These are phyloP conservation scores for Philhelius pedissequus DNA, from an alignment of 2,888 invertebrate species.

Conservation along the genomic window DNA sequence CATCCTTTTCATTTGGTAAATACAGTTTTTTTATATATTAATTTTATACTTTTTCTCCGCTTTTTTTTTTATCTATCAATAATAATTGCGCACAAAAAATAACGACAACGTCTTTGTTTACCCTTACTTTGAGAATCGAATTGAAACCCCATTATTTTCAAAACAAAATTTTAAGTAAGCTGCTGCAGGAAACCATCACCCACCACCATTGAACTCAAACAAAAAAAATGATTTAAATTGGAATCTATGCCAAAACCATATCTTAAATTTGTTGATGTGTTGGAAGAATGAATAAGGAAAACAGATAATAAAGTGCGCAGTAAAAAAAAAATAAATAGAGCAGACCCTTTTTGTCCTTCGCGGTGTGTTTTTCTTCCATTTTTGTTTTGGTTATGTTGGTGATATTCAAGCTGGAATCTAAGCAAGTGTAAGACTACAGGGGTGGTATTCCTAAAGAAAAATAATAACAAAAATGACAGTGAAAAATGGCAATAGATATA, in stretches of 20 bases:
- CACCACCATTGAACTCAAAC: conserved; percentile 2
- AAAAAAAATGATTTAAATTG: conserved; percentile 64
- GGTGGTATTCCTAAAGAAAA: not conserved
- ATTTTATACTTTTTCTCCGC: not conserved
- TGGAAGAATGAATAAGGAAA: not conserved
- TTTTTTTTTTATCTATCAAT: not conserved
- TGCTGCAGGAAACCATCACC: not conserved
- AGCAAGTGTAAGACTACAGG: not conserved
- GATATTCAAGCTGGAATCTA: not conserved
- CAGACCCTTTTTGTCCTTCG: conserved; percentile 46
- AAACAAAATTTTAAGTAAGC: not conserved
- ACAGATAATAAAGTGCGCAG: not conserved
- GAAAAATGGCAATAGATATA: not conserved
- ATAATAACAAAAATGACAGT: not conserved
- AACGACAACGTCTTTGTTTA: conserved; percentile 25
- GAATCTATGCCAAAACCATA: conserved; percentile 62
- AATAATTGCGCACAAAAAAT: not conserved
- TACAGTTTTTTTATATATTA: not conserved
- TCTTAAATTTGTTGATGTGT: conserved; percentile 33
- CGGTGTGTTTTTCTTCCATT: not conserved
- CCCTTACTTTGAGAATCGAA: conserved; percentile 42
- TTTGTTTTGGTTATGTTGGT: not conserved
- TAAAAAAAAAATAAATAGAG: conserved; percentile 34
- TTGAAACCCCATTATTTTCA: conserved; percentile 4
- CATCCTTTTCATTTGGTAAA: not conserved